Evolutionary conservation across 2,888 invertebrate species (phyloP).

Genomic region (Andrena fulva): DNA sequence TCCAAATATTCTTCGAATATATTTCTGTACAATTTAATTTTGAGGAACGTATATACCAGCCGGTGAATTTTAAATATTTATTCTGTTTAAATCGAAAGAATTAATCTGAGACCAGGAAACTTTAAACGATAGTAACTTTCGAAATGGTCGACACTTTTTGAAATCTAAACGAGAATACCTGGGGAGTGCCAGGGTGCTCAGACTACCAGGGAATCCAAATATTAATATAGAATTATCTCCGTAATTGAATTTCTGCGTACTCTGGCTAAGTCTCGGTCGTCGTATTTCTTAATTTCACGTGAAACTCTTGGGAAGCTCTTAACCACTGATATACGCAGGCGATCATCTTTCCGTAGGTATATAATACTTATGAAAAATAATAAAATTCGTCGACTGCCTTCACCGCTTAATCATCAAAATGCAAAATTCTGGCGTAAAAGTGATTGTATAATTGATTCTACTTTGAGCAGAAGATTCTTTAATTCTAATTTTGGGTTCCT

Average conservation of each 20-base stretch:
- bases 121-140: not conserved
- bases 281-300: conserved; percentile 2
- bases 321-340: not conserved
- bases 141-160: conserved; percentile 8
- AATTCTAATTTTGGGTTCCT: not conserved
- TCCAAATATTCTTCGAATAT: too few species aligned
- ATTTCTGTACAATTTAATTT: not conserved
- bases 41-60: not conserved
- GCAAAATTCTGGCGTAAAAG: not conserved
- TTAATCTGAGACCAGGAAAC: not conserved
- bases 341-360: too few species aligned
- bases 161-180: not conserved
- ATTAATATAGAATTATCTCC: conserved; percentile 47
- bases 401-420: not conserved
- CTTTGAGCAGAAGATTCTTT: not conserved
- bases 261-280: not conserved
- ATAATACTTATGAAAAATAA: not conserved
- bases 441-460: not conserved
- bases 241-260: conserved; percentile 36
- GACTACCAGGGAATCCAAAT: conserved; percentile 27
- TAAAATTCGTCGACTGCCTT: not conserved
- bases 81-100: not conserved
- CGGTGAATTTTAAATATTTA: not conserved
- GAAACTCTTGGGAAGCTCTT: conserved; percentile 1
- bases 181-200: not conserved